These are phyloP conservation scores for Synaphobranchus kaupii DNA, from an alignment of 2,797 vertebrate genomes.

Conservation along the genomic window DNA sequence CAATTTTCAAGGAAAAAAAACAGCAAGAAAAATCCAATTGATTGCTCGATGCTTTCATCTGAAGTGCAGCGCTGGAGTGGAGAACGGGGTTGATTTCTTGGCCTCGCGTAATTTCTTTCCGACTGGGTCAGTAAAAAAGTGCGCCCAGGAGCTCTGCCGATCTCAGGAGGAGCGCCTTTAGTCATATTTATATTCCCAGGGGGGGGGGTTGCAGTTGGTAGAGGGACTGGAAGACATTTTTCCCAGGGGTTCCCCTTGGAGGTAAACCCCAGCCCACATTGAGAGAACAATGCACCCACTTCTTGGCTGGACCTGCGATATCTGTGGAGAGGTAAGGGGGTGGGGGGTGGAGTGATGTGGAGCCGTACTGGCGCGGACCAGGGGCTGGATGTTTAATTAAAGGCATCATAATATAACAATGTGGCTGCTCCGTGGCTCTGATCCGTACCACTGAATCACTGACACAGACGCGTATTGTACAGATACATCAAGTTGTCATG, in stretches of 20 bases:
- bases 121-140: constrained; percentile 4
- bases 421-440: not conserved
- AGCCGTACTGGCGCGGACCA: constrained; percentile 6
- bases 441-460: not conserved
- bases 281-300: not conserved
- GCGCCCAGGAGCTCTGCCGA: constrained; percentile 2
- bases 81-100: constrained; percentile 8
- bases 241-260: constrained; percentile 28
- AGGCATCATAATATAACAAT: constrained; percentile 27
- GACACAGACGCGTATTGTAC: not conserved
- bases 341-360: not conserved
- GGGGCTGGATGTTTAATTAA: constrained; percentile 38
- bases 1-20: constrained; percentile 28
- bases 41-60: constrained; percentile 10
- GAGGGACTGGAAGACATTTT: constrained; percentile 19
- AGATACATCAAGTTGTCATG: not conserved
- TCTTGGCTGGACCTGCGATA: not conserved
- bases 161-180: constrained; percentile 13
- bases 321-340: not conserved
- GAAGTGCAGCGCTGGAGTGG: constrained; percentile 26
- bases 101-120: constrained; percentile 4
- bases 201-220: constrained; percentile 18
- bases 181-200: constrained; percentile 16
- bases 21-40: constrained; percentile 20
- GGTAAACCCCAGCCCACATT: not conserved